Evolutionary conservation across 2,113 vertebrate species (phyloP).

Genomic region (Clarias macrocephalus): DNA sequence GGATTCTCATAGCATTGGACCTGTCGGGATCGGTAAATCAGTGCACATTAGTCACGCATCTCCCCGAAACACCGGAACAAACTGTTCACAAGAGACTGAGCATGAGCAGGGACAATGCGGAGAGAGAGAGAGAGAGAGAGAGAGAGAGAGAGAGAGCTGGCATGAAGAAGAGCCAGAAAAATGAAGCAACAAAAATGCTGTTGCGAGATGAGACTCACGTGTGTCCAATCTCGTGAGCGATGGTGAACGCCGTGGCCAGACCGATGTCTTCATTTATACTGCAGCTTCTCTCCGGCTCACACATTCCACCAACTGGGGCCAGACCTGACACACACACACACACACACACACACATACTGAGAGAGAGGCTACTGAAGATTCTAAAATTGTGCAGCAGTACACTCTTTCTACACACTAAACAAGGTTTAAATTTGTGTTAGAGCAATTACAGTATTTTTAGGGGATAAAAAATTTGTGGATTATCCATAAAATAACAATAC

Average conservation of each 20-base stretch:
- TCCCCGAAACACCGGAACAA: too few relatives aligned
- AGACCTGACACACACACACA: constrained; percentile 75
- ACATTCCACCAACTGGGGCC: constrained; percentile 96
- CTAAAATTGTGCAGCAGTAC: background rate
- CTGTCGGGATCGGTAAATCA: background rate
- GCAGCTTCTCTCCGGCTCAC: constrained; percentile 94
- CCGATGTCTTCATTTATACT: constrained; percentile 99
- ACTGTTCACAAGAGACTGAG: background rate
- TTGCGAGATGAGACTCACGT: constrained; percentile 79
- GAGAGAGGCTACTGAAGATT: constrained; percentile 13
- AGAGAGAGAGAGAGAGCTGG: background rate
- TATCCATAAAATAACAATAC: background rate
- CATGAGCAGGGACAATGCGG: background rate
- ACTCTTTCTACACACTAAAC: background rate
- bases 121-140: background rate
- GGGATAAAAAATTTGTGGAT: background rate
- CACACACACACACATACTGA: constrained; percentile 35
- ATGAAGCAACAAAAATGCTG: background rate
- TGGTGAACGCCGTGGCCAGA: constrained; percentile 95
- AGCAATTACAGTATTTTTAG: background rate
- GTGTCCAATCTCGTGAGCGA: constrained; percentile 98
- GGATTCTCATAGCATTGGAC: background rate
- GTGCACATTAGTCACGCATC: background rate
- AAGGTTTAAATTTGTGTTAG: background rate
- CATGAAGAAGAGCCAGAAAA: background rate